These are phyloP conservation scores for Lucilia cuprina DNA, from an alignment of 1,140 invertebrate species.

Conservation along the genomic window DNA sequence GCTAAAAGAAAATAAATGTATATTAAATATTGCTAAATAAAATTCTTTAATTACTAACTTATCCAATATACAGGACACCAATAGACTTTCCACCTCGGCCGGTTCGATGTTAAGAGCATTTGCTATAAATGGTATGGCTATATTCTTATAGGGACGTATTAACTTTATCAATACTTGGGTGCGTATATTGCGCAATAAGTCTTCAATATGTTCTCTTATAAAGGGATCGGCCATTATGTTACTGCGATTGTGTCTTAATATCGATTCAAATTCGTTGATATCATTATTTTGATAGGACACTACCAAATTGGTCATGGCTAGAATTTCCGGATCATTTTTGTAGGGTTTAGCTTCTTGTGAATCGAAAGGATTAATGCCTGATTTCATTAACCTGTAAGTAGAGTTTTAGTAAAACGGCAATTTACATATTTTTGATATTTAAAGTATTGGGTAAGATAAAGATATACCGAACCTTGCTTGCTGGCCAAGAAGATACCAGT, in stretches of 20 bases:
- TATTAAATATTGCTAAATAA: not conserved
- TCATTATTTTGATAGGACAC: constrained; percentile 99
- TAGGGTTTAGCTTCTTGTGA: constrained; percentile 99
- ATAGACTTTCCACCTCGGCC: constrained; percentile 93
- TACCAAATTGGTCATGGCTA: constrained; percentile 99
- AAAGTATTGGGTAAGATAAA: too few relatives aligned
- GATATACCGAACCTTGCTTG: too few relatives aligned
- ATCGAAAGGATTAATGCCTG: constrained; percentile 99
- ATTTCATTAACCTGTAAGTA: constrained; percentile 90
- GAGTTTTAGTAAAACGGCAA: not conserved
- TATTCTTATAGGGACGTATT: constrained; percentile 97
- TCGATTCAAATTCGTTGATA: constrained; percentile 98
- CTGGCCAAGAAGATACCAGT: too few relatives aligned
- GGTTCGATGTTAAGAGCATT: constrained; percentile 97
- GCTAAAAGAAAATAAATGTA: constrained; percentile 64
- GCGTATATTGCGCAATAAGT: constrained; percentile 94
- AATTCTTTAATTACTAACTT: constrained; percentile 69
- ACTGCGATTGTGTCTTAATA: constrained; percentile 92
- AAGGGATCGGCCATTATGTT: constrained; percentile 99
- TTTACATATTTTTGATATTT: too few relatives aligned
- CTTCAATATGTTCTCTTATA: constrained; percentile 99
- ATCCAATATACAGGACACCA: constrained; percentile 99
- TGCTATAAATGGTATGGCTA: constrained; percentile 98
- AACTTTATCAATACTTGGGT: constrained; percentile 98
- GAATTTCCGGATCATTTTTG: constrained; percentile 98